Evolutionary conservation across 2,797 vertebrate species (phyloP).

Genomic region (Sparidentex hasta): DNA sequence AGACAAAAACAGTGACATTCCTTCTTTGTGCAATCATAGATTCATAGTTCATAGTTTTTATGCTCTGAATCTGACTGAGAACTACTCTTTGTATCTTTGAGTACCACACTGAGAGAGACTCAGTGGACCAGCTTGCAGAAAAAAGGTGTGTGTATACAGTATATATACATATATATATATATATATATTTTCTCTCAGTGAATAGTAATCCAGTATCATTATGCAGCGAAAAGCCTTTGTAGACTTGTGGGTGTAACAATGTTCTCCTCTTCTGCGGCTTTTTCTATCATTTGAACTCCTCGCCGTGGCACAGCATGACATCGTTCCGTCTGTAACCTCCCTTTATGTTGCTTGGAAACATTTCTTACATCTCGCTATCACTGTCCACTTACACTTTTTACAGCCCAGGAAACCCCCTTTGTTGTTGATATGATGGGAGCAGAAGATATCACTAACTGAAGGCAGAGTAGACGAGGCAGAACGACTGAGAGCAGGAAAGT

Average conservation of each 20-base stretch:
- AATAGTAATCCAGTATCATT: background rate
- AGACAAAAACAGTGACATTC: background rate
- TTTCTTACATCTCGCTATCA: slow-evolving; percentile 7
- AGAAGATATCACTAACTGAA: background rate
- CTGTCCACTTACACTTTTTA: background rate
- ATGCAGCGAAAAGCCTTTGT: slow-evolving; percentile 12
- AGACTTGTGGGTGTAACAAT: slow-evolving; percentile 16
- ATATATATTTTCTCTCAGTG: background rate
- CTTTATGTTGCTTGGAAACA: slow-evolving; percentile 9
- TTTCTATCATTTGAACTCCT: slow-evolving; percentile 24
- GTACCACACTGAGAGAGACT: background rate
- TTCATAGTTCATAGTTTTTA: background rate
- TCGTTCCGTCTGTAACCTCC: background rate
- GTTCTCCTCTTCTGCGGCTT: background rate
- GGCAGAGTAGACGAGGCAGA: background rate
- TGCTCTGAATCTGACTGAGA: slow-evolving; percentile 11
- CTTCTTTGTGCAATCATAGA: background rate
- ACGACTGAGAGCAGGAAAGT: background rate
- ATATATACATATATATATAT: too few species aligned
- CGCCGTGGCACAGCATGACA: background rate
- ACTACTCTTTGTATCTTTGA: slow-evolving; percentile 24
- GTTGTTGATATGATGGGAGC: background rate
- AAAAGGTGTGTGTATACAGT: background rate
- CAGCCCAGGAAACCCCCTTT: background rate
- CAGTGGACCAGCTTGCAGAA: background rate